phyloP scores from a whole-genome alignment of 2,797 vertebrate species.

The Manis javanica region DNA sequence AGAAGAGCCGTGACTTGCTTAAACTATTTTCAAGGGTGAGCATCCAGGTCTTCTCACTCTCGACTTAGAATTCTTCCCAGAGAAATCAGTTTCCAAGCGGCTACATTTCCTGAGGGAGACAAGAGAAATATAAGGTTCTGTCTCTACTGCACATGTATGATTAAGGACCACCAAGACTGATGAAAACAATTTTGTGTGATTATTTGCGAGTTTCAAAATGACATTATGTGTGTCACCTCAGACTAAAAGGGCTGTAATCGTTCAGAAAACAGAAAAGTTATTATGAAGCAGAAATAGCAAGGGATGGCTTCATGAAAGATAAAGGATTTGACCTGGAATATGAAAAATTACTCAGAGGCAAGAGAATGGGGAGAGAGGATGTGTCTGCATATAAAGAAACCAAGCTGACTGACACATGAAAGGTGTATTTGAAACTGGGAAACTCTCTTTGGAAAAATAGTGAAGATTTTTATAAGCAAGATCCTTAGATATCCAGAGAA shows the following conservation, averaged over 20 bases:
- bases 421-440: not conserved
- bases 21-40: not conserved
- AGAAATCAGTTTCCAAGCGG: not conserved
- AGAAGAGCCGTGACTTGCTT: not conserved
- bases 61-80: not conserved
- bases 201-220: constrained; percentile 7
- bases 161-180: not conserved
- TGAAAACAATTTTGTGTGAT: not conserved
- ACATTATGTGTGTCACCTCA: not conserved
- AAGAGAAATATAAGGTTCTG: not conserved
- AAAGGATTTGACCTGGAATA: not conserved
- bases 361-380: not conserved
- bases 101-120: not conserved
- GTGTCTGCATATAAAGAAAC: not conserved
- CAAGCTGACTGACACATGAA: not conserved
- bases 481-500: not conserved
- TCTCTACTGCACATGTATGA: not conserved
- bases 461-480: not conserved
- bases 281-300: not conserved
- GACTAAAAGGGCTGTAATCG: not conserved
- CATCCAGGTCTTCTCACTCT: not conserved
- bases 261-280: not conserved
- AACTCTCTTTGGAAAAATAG: not conserved
- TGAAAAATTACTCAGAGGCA: not conserved
- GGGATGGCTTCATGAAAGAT: not conserved